Base-by-base conservation (phyloP, 2,888 invertebrate species). In the Eledona agricola region DNA sequence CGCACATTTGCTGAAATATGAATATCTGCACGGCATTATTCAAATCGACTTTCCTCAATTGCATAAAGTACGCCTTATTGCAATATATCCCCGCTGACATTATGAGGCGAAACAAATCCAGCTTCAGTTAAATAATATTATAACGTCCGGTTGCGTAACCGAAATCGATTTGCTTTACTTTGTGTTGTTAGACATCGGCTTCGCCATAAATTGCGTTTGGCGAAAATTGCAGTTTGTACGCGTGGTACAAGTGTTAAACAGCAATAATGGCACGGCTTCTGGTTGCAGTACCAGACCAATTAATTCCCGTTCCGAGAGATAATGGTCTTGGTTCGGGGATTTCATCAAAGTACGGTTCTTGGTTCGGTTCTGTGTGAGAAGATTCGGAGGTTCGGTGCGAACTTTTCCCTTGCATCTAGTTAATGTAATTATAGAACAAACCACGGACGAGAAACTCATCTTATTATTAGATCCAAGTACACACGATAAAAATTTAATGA, bases 331-430 rank as follows among this genome's bases (percentile, higher is more conserved):
- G n/a, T n/a, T n/a, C n/a, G n/a, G n/a, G n/a, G n/a, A n/a, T n/a
- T n/a, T n/a, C n/a, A n/a, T n/a, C n/a, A n/a, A n/a, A n/a, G n/a
- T n/a, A n/a, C n/a, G n/a, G n/a, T n/a, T n/a, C n/a, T n/a, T 42
- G 51, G 51, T 43, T 12, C 26, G 23, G 46, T 55, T 52, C 50
- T 51, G 54, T 46, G 47, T 50, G 55, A 43, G 53, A 54, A 47
- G n/a, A 17, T 10, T 13, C n/a, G 19, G 20, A 19, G 26, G 17
- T 6, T n/a, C 7, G 28, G 9, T 37, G 37, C 15, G 10, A 49
- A 49, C 49, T 49, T 49, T 49, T 38, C 38, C 49, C 31, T 6
- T n/a, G 28, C 28, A 7, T 28, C 26, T 26, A n/a, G n/a, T n/a
- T n/a, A n/a, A n/a, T n/a, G 26, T 35, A 28, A 47, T 47, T 47